These are phyloP conservation scores for Amia ocellicauda DNA, from an alignment of 2,113 vertebrate species.

Conservation along the genomic window DNA sequence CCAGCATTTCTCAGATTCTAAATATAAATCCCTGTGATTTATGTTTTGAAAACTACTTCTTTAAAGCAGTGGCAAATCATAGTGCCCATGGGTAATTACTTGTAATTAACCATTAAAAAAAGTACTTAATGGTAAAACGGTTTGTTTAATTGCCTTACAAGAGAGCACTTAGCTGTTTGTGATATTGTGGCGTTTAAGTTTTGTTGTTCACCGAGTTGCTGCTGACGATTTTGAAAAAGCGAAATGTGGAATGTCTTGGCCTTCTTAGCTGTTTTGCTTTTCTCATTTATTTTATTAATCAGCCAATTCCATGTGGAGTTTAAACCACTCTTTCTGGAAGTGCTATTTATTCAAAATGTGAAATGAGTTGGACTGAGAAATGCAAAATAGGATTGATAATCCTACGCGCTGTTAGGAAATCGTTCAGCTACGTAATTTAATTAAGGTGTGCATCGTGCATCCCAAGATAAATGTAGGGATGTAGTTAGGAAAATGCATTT, in stretches of 20 bases:
- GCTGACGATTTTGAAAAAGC: neutral
- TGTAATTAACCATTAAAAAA: no score
- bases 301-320: neutral
- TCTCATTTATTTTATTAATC: neutral
- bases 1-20: no score
- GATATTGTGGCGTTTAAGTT: neutral
- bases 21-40: no score
- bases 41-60: no score
- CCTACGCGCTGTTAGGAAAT: conserved; percentile 10
- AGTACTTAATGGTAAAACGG: no score
- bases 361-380: conserved; percentile 1
- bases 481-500: neutral
- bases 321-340: neutral
- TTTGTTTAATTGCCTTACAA: no score
- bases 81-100: no score
- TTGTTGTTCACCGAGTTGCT: neutral
- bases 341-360: conserved; percentile 6
- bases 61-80: no score
- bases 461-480: conserved; percentile 7
- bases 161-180: no score
- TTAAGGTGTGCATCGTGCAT: conserved; percentile 14
- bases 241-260: neutral
- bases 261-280: neutral
- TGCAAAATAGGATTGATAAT: conserved; percentile 7
- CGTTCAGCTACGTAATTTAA: conserved; percentile 21